These are phyloP conservation scores for Pipistrellus nathusii DNA, from an alignment of 2,797 vertebrate genomes.

Conservation along the genomic window DNA sequence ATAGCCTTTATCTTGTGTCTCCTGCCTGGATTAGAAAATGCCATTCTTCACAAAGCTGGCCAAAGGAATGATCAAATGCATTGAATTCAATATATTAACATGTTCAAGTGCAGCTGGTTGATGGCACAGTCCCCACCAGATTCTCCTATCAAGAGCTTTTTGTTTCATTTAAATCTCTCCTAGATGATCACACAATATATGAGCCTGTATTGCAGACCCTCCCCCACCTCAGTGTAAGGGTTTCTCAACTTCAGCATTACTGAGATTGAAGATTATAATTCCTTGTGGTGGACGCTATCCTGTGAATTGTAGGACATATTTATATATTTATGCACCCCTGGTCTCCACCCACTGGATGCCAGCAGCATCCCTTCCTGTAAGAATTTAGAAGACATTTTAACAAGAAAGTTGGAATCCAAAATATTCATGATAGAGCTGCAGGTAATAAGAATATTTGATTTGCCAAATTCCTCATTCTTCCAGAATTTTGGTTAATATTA, in stretches of 20 bases:
- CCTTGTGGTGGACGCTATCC: not conserved
- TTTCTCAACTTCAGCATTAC: not conserved
- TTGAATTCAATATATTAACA: not conserved
- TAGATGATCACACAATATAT: not conserved
- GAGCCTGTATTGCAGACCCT: not conserved
- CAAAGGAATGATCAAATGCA: not conserved
- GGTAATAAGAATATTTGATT: constrained; percentile 22
- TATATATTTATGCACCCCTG: not conserved
- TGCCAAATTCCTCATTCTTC: not conserved
- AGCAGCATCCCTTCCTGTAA: not conserved
- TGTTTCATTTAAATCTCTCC: not conserved
- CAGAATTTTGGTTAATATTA: constrained; percentile 2
- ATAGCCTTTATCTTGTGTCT: not conserved
- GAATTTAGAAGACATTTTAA: constrained; percentile 39
- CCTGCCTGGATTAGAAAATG: not conserved
- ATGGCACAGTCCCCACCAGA: not conserved
- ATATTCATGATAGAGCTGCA: not conserved
- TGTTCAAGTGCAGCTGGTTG: not conserved
- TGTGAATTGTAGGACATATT: not conserved
- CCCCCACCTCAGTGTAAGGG: not conserved
- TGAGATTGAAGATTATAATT: not conserved
- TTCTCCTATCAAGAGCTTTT: not conserved
- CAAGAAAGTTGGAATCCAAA: constrained; percentile 6
- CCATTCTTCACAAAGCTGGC: not conserved
- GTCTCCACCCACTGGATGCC: not conserved